phyloP scores from a whole-genome alignment of 2,113 vertebrate species.

The Hippoglossus stenolepis region DNA sequence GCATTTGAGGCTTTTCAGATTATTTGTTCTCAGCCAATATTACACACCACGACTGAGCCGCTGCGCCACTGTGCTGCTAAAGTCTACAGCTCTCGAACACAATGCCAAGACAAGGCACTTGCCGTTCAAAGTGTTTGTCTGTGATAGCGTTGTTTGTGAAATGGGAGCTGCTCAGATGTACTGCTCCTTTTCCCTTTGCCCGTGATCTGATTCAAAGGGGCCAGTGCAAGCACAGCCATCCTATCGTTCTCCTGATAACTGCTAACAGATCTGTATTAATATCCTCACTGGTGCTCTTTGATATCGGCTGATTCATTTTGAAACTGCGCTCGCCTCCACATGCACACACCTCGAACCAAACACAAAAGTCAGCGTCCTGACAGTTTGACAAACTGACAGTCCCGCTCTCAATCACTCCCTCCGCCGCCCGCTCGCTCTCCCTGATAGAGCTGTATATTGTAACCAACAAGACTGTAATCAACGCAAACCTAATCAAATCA shows the following conservation, averaged over 20 bases:
- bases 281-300: conserved; percentile 61
- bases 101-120: conserved; percentile 54
- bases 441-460: conserved; percentile 63
- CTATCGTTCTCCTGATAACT: conserved; percentile 56
- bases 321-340: conserved; percentile 20
- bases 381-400: conserved; percentile 68
- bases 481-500: conserved; percentile 69
- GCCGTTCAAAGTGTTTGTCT: conserved; percentile 58
- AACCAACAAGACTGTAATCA: conserved; percentile 77
- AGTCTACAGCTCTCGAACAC: conserved; percentile 44
- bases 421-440: conserved; percentile 28
- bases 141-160: conserved; percentile 67
- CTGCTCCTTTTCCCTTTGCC: conserved; percentile 7
- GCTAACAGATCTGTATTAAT: conserved; percentile 66
- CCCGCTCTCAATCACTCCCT: conserved; percentile 54
- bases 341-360: conserved; percentile 28
- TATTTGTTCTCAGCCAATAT: conserved; percentile 74
- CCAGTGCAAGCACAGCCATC: neutral
- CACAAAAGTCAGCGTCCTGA: conserved; percentile 38
- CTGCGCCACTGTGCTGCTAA: conserved; percentile 34
- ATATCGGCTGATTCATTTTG: conserved; percentile 68
- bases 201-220: conserved; percentile 48
- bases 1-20: conserved; percentile 75
- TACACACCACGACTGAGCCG: conserved; percentile 58
- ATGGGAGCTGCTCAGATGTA: conserved; percentile 44